These are phyloP conservation scores for Spilogale gracilis DNA, from an alignment of 2,113 vertebrate genomes.

Conservation along the genomic window DNA sequence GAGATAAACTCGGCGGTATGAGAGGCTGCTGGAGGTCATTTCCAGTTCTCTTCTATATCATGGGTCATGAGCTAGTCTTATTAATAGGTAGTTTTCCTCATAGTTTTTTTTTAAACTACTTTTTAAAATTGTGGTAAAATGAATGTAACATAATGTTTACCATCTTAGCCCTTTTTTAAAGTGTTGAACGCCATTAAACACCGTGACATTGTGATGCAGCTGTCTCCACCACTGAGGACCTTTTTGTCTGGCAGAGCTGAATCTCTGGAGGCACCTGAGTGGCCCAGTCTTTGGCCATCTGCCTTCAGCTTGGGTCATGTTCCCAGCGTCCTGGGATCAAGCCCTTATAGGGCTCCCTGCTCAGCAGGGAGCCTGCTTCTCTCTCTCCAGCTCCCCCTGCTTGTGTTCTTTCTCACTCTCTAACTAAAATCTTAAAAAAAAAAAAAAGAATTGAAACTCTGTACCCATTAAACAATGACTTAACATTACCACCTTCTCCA, in stretches of 20 bases:
- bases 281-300: no score
- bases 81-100: background rate
- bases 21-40: background rate
- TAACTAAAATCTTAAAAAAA: no score
- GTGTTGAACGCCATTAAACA: background rate
- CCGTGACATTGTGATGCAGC: background rate
- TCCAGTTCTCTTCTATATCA: background rate
- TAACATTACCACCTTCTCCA: background rate
- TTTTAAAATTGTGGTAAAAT: background rate
- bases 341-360: no score
- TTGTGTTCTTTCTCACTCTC: no score
- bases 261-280: background rate
- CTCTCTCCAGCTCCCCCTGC: no score
- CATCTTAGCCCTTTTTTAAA: background rate
- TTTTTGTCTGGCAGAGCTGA: conserved; percentile 6
- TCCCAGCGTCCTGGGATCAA: no score
- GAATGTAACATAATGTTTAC: background rate
- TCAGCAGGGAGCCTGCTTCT: no score
- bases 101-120: background rate
- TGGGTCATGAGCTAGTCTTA: background rate
- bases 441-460: background rate
- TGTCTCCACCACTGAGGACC: background rate
- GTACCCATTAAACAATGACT: background rate
- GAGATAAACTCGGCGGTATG: background rate
- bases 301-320: no score